These are phyloP conservation scores for Plestiodon gilberti DNA, from an alignment of 2,113 vertebrate species.

Conservation along the genomic window DNA sequence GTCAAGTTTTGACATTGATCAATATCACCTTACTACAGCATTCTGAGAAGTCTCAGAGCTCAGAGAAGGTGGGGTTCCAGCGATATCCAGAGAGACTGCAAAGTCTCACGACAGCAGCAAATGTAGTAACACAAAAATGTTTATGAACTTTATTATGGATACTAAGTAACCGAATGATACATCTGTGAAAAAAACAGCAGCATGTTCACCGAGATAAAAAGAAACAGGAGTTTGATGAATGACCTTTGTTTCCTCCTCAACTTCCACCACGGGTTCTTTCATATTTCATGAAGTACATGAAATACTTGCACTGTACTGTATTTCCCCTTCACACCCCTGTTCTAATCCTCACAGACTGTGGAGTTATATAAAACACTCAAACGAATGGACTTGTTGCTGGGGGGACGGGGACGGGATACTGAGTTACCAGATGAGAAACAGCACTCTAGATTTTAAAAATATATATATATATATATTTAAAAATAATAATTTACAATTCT, in stretches of 20 bases:
- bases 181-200: constrained; percentile 28
- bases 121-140: not conserved
- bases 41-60: not conserved
- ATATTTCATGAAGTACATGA: not conserved
- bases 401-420: not conserved
- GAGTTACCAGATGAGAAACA: not conserved
- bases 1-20: not conserved
- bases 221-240: constrained; percentile 11
- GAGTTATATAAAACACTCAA: not conserved
- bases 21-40: not conserved
- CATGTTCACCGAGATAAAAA: constrained; percentile 27
- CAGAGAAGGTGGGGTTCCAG: not conserved
- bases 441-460: not conserved
- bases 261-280: constrained; percentile 17
- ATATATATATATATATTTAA: not conserved
- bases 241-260: not conserved
- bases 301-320: too few relatives aligned
- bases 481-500: not conserved
- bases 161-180: constrained; percentile 11
- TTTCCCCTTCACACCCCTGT: not conserved
- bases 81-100: accelerated
- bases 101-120: not conserved
- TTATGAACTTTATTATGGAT: constrained; percentile 20
- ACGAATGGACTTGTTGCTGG: not conserved
- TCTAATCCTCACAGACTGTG: constrained; percentile 3